Evolutionary conservation across 2,113 vertebrate species (phyloP), one percentile per base, ranked within the genome.

Genomic region (Paramormyrops kingsleyae): DNA sequence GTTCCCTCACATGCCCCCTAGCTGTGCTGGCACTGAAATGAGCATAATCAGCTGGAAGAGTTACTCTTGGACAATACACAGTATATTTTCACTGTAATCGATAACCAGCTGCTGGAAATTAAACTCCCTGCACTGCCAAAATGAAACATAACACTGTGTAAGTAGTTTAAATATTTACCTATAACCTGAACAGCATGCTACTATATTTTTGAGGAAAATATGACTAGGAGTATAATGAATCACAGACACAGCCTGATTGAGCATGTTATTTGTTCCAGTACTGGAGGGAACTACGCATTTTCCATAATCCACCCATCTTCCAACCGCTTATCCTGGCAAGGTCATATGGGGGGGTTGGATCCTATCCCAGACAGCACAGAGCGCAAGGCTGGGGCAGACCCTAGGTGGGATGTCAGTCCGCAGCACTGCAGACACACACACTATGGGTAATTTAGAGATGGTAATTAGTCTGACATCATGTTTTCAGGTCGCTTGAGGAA

Each of bases 181-280:
- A 80, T 80, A 80, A 80, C 74, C 74, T 80, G 74, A 80, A 42
- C 74, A 80, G 35, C 74, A 80, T 80, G 74, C 31, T 31, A 42
- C 74, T 17, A 80, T 42, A 42, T 80, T 80, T 35, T 80, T 42
- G 35, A 80, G 13, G 19, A 80, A 42, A 35, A 80, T 80, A 39
- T 80, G 74, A 80, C 74, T 80, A 80, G 74, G 35, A 42, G 74
- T 80, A 80, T 80, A 80, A 39, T 42, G 74, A 80, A 80, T 80
- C 31, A 80, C 74, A 80, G 74, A 27, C 74, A 35, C 4, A 39
- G 35, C 74, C 31, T 42, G 35, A 80, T 8, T 80, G 74, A 42
- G 74, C 74, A 42, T 80, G 5, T 80, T 80, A 39, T 80, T 80
- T 80, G 35, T 42, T 80, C 74, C 74, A 80, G 35, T 80, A 80